Base-by-base conservation (phyloP, 2,888 invertebrate genomes). In the Abscondita cerata region DNA sequence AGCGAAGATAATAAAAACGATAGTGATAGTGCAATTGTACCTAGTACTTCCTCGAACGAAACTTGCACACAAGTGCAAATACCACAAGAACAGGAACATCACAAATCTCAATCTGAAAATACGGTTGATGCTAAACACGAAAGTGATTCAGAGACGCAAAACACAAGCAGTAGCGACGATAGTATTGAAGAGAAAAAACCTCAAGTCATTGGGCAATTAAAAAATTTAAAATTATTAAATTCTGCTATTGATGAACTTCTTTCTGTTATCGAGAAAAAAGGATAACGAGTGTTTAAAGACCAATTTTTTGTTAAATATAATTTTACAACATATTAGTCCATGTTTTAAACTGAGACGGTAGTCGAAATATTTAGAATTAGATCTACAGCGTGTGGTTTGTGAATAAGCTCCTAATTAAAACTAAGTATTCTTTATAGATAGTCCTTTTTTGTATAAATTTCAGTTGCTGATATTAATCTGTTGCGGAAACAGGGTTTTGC, bases 231-330 rank as follows among this genome's bases (percentile, higher is more conserved):
- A 25, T 68, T 80, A 54, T 70, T 81, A 60, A 77, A 76, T 60
- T 73, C 76, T 62, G 76, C 78, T 58, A 76, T 81, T 62, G 77
- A 74, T 55, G 80, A 81, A 72, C 73, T 81, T 64, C 72, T 79
- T 57, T 74, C 73, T 68, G 75, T 81, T 64, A 75, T 80, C 54
- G 77, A 80, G 67, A 79, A 78, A 68, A 52, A 56, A 13, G 61
- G 55, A 18, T 61, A 56, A 13, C 9, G n/a, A 20, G 25, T 48
- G 25, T 40, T 51, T 25, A 47, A 57, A 58, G 63, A 59, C 58
- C 63, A 58, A 63, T 58, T 58, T 61, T 61, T 52, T 62, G 25
- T 47, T 57, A 40, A 52, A 52, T 25, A 52, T 59, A 20, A 41
- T 40, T 38, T 58, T 38, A 40, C 40, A 34, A 63, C 19, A 63